These are phyloP conservation scores for Cerastis rubricosa DNA, from an alignment of 2,888 invertebrate genomes.

Conservation along the genomic window DNA sequence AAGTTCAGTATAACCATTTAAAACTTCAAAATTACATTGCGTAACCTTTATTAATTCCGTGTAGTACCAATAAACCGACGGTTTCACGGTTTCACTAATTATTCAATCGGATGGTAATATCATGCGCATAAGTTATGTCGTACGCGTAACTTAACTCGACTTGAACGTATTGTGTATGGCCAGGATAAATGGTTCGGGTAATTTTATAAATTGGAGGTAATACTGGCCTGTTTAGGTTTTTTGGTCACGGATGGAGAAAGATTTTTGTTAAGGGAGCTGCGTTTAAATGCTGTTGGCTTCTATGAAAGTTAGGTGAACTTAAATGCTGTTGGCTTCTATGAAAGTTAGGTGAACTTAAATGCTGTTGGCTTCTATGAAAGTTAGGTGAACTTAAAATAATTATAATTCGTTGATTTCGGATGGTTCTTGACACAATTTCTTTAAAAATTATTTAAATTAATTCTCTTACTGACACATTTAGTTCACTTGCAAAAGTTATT, in stretches of 20 bases:
- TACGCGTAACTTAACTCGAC: constrained; percentile 37
- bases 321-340: too few species aligned
- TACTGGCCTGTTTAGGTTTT: constrained; percentile 23
- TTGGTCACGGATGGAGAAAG: not conserved
- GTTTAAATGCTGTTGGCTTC: too few species aligned
- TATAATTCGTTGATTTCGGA: too few species aligned
- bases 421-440: too few species aligned
- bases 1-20: constrained; percentile 19
- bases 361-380: not conserved
- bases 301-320: too few species aligned
- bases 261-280: not conserved
- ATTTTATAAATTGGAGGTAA: constrained; percentile 59
- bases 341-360: too few species aligned
- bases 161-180: constrained; percentile 33
- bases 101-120: constrained; percentile 60
- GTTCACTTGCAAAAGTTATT: too few species aligned
- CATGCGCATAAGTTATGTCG: constrained; percentile 63
- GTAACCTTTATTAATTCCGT: constrained; percentile 45
- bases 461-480: too few species aligned
- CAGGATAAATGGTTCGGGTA: constrained; percentile 48
- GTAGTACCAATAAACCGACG: constrained; percentile 49
- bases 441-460: too few species aligned
- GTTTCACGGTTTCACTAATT: constrained; percentile 56
- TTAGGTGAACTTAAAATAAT: not conserved
- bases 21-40: constrained; percentile 22